These are phyloP conservation scores for Sesia bembeciformis DNA, from an alignment of 2,888 invertebrate genomes.

Conservation along the genomic window DNA sequence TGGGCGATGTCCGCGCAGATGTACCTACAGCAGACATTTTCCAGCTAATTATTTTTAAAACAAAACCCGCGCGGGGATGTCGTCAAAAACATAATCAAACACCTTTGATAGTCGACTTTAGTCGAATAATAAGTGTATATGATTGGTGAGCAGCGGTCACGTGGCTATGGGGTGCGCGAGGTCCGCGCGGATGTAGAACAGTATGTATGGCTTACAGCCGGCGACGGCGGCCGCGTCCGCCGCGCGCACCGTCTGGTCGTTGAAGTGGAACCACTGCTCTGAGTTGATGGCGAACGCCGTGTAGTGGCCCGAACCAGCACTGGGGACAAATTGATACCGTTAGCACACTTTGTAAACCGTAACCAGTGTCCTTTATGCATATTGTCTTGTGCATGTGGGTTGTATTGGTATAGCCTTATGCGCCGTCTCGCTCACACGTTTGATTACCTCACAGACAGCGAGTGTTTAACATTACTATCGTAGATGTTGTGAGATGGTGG, in stretches of 20 bases:
- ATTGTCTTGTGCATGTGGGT: background rate
- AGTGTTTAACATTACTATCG: too few species aligned
- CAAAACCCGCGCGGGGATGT: too few species aligned
- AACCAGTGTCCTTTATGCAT: background rate
- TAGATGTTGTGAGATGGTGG: too few species aligned
- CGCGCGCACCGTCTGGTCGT: slow-evolving; percentile 86
- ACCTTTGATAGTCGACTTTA: too few species aligned
- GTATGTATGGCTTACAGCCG: slow-evolving; percentile 87
- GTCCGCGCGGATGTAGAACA: slow-evolving; percentile 87
- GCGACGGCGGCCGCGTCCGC: slow-evolving; percentile 79
- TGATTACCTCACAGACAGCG: too few species aligned
- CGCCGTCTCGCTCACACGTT: too few species aligned
- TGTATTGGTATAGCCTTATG: too few species aligned
- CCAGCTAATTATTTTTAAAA: too few species aligned
- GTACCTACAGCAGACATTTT: too few species aligned
- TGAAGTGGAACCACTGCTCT: slow-evolving; percentile 89
- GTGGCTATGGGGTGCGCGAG: slow-evolving; percentile 27
- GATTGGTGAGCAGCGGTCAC: slow-evolving; percentile 11
- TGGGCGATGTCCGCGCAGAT: too few species aligned
- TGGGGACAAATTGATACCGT: slow-evolving; percentile 36
- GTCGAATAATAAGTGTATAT: too few species aligned
- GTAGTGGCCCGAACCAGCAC: slow-evolving; percentile 89
- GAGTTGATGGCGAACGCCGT: slow-evolving; percentile 88
- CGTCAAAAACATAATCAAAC: too few species aligned
- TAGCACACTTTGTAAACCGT: background rate